Conservation (phyloP, 2,113 vertebrate genomes). For the Pipa parva region DNA sequence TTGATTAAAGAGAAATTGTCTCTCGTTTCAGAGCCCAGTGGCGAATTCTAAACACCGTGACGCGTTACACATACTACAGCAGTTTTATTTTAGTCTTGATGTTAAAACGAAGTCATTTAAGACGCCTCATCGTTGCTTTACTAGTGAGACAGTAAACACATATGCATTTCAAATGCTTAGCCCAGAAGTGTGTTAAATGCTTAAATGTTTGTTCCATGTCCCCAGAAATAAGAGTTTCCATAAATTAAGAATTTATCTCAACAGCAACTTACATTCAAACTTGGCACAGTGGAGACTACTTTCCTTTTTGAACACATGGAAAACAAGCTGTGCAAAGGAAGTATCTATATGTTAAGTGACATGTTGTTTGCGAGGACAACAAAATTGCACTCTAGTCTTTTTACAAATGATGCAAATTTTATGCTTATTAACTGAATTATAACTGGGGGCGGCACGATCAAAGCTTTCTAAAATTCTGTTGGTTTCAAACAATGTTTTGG, state of each 20-base stretch:
- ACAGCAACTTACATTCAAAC: slow-evolving; percentile 73
- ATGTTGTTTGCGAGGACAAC: slow-evolving; percentile 57
- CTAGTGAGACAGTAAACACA: slow-evolving; percentile 65
- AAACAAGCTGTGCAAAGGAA: slow-evolving; percentile 78
- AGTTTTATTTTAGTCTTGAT: slow-evolving; percentile 20
- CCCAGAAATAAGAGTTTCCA: slow-evolving; percentile 65
- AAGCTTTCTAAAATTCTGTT: too few species aligned
- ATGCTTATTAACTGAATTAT: too few species aligned
- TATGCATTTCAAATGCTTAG: slow-evolving; percentile 62
- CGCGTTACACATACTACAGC: slow-evolving; percentile 54
- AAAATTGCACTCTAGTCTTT: slow-evolving; percentile 67
- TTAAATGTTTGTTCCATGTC: slow-evolving; percentile 64
- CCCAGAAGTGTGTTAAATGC: slow-evolving; percentile 67
- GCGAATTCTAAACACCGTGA: slow-evolving; percentile 56
- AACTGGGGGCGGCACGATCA: too few species aligned
- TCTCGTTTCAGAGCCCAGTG: slow-evolving; percentile 49
- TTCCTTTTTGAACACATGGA: slow-evolving; percentile 79
- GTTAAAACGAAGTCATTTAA: slow-evolving; percentile 46
- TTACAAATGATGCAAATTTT: too few species aligned
- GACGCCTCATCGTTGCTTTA: slow-evolving; percentile 59
- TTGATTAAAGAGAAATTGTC: slow-evolving; percentile 27
- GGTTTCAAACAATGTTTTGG: too few species aligned
- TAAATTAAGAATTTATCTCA: slow-evolving; percentile 60
- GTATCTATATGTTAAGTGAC: slow-evolving; percentile 71
- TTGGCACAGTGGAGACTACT: slow-evolving; percentile 88